Conservation (phyloP, 2,797 vertebrate species). For the Hyperoplus immaculatus region DNA sequence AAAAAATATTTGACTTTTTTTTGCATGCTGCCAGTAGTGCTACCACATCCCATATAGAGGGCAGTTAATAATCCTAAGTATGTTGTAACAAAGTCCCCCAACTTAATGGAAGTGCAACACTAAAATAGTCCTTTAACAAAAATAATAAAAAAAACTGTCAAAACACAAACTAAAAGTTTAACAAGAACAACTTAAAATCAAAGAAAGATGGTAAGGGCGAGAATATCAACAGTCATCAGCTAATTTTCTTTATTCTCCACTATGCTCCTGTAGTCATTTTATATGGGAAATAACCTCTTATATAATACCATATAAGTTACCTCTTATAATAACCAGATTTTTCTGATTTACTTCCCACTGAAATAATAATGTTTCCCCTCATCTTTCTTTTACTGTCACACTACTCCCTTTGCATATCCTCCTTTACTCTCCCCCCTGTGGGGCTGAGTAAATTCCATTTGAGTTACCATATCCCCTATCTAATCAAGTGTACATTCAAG, state of each 20-base stretch:
- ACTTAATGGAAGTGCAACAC: not conserved
- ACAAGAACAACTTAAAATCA: not conserved
- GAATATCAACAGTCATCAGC: not conserved
- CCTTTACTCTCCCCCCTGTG: conserved; percentile 19
- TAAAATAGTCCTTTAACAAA: not conserved
- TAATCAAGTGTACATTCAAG: conserved; percentile 34
- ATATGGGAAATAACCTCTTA: conserved; percentile 34
- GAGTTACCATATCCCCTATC: conserved; percentile 32
- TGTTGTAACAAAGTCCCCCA: not conserved
- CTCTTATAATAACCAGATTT: conserved; percentile 36
- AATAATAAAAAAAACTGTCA: not conserved
- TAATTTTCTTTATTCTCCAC: conserved; percentile 19
- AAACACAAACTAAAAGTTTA: not conserved
- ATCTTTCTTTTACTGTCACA: conserved; percentile 45
- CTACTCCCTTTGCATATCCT: conserved; percentile 17
- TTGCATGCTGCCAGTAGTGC: not conserved
- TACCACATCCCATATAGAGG: not conserved
- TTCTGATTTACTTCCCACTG: conserved; percentile 42
- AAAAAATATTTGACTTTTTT: not conserved
- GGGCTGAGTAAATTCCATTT: conserved; percentile 45
- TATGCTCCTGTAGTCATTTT: conserved; percentile 26
- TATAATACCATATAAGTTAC: not conserved
- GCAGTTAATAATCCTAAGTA: not conserved
- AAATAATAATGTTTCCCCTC: conserved; percentile 42
- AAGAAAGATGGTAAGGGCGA: not conserved